Percentiles rank a stretch among this genome's conserved stretches.
Conservation (phyloP, 1,140 invertebrate genomes). For the Musca domestica region DNA sequence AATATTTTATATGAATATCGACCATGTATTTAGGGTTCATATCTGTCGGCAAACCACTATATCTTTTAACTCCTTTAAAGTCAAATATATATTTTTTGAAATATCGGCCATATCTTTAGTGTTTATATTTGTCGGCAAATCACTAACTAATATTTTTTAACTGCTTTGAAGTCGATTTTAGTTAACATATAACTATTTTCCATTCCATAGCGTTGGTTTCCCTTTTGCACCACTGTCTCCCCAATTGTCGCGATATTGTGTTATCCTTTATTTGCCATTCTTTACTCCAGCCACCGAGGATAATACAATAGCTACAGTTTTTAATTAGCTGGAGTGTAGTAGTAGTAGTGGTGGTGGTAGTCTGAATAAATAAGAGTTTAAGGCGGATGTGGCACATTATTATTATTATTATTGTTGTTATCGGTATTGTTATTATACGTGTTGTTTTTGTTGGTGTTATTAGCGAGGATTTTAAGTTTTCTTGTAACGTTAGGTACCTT, state of each 20-base stretch:
- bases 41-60: too few species aligned
- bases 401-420: constrained; percentile 7
- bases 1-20: too few species aligned
- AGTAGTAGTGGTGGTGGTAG: too few species aligned
- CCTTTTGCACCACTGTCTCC: neutral
- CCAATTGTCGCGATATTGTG: neutral
- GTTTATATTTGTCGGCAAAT: too few species aligned
- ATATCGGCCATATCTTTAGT: too few species aligned
- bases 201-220: neutral
- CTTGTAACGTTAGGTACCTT: too few species aligned
- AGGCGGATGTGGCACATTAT: constrained; percentile 17
- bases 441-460: neutral
- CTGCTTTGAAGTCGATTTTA: too few species aligned
- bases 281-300: neutral
- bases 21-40: too few species aligned
- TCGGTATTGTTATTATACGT: neutral
- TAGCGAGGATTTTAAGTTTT: too few species aligned
- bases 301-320: constrained; percentile 2
- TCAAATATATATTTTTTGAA: too few species aligned
- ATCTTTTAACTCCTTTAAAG: too few species aligned
- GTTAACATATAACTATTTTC: neutral
- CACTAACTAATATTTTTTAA: too few species aligned
- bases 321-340: constrained; percentile 6
- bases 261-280: neutral
- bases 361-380: constrained; percentile 6